Evolutionary conservation across 2,797 vertebrate species (phyloP).

Genomic region (Spondyliosoma cantharus): DNA sequence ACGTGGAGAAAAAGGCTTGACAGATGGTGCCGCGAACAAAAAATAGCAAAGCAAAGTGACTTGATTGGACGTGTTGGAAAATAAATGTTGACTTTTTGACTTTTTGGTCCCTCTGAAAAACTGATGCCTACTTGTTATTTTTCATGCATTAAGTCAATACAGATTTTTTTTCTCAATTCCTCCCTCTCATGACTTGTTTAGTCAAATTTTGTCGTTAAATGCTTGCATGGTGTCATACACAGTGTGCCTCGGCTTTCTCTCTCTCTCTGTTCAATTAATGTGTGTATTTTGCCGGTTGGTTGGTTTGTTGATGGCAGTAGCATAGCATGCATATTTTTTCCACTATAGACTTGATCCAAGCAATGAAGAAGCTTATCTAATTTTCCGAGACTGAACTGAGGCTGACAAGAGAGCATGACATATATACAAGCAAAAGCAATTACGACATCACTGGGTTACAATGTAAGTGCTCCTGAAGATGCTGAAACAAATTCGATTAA

Average conservation of each 20-base stretch:
- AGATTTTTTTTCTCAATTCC: neutral
- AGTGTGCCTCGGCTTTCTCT: too few species aligned
- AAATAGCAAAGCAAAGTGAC: constrained; percentile 2
- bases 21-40: constrained; percentile 25
- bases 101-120: constrained; percentile 3
- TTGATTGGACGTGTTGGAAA: neutral
- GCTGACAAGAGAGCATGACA: constrained; percentile 10
- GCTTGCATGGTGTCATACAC: neutral
- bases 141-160: neutral
- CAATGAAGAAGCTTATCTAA: neutral
- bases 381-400: neutral
- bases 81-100: neutral
- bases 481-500: constrained; percentile 23
- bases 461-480: constrained; percentile 1
- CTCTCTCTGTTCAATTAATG: too few species aligned
- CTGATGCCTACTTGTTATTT: neutral
- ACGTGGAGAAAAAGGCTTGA: constrained; percentile 22
- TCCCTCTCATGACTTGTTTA: neutral
- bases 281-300: too few species aligned
- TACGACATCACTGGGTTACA: neutral
- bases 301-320: too few species aligned
- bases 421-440: constrained; percentile 7
- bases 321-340: neutral
- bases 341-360: neutral
- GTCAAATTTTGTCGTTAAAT: neutral